These are phyloP conservation scores for Microctenopoma stevenorrisi DNA, from an alignment of 2,797 vertebrate genomes.

Conservation along the genomic window DNA sequence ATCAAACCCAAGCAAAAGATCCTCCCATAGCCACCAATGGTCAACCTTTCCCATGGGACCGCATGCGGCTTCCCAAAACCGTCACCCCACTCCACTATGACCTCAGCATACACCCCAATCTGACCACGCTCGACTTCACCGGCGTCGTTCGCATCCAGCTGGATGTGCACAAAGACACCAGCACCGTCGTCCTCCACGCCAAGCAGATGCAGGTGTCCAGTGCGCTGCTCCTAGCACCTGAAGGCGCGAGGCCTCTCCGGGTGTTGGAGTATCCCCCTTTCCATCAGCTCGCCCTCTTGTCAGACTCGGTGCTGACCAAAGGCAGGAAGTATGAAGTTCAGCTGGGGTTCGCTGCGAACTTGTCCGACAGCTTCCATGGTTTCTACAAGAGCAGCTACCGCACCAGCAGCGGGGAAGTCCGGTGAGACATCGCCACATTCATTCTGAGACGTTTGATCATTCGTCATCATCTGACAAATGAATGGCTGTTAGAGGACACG, in stretches of 20 bases:
- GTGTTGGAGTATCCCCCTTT: conserved; percentile 82
- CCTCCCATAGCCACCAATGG: conserved; percentile 72
- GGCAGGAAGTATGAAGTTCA: conserved; percentile 81
- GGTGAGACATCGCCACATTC: conserved; percentile 73
- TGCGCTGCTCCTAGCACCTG: conserved; percentile 71
- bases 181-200: conserved; percentile 85
- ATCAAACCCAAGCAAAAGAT: conserved; percentile 29
- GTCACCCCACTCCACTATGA: conserved; percentile 86
- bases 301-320: conserved; percentile 73
- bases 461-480: no score
- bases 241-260: conserved; percentile 57
- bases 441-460: neutral
- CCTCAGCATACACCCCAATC: conserved; percentile 90
- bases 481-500: no score
- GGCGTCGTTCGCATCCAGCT: conserved; percentile 85
- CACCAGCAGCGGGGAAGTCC: conserved; percentile 84
- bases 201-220: conserved; percentile 81
- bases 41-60: conserved; percentile 87
- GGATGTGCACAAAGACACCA: conserved; percentile 78
- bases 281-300: conserved; percentile 88
- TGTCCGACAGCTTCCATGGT: conserved; percentile 89
- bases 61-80: conserved; percentile 85
- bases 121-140: conserved; percentile 86
- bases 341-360: conserved; percentile 85
- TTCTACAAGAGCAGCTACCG: conserved; percentile 94